Percentiles rank a stretch among this genome's conserved stretches.
These are phyloP conservation scores for Araneus ventricosus DNA, from an alignment of 1,140 invertebrate species.

Conservation along the genomic window DNA sequence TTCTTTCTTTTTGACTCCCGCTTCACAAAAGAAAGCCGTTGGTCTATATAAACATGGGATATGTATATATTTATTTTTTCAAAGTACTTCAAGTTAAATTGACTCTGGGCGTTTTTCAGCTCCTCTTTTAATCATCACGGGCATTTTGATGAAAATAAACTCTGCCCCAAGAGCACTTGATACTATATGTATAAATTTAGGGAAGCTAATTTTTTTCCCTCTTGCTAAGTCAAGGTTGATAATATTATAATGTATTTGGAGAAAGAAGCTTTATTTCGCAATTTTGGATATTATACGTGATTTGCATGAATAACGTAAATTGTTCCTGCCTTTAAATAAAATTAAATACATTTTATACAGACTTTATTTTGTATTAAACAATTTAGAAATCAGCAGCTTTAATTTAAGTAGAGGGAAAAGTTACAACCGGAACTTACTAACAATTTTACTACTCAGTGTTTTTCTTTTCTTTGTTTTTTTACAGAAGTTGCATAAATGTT, in stretches of 20 bases:
- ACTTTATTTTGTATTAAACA: too few species aligned
- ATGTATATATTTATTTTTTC: slow-evolving; percentile 39
- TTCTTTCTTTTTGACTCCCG: not conserved
- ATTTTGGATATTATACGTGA: not conserved
- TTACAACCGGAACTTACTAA: too few species aligned
- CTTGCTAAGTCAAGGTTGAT: not conserved
- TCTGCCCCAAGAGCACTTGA: not conserved
- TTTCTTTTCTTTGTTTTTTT: too few species aligned
- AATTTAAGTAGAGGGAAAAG: too few species aligned
- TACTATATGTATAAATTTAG: not conserved
- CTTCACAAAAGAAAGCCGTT: slow-evolving; percentile 37
- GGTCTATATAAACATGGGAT: slow-evolving; percentile 45
- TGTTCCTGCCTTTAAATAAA: too few species aligned
- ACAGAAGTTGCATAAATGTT: too few species aligned
- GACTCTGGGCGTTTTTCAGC: slow-evolving; percentile 16
- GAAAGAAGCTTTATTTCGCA: not conserved
- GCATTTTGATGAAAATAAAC: not conserved
- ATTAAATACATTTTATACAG: too few species aligned
- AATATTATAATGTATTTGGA: not conserved
- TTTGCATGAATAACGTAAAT: too few species aligned
- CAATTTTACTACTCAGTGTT: too few species aligned
- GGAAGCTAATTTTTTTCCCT: not conserved
- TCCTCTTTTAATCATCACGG: not conserved
- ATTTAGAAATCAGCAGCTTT: too few species aligned
- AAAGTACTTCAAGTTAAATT: slow-evolving; percentile 56